phyloP scores from a whole-genome alignment of 2,797 vertebrate genomes.

The Dermochelys coriacea region DNA sequence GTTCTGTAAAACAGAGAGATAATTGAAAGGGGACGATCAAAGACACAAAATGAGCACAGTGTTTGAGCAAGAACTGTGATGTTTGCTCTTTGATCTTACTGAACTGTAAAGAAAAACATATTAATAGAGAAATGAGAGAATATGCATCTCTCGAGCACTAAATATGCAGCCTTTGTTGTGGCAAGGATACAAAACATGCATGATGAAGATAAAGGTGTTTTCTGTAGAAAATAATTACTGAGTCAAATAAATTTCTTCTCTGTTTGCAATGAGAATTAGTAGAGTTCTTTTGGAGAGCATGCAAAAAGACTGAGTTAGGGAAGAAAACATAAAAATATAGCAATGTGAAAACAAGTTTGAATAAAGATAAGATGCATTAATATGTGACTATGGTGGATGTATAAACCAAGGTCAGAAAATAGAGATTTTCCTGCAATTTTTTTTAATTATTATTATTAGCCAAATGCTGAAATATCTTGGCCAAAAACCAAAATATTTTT shows the following conservation, averaged over 20 bases:
- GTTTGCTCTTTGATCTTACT: slow-evolving; percentile 58
- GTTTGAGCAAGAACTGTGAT: slow-evolving; percentile 48
- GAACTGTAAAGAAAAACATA: slow-evolving; percentile 53
- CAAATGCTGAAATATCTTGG: neutral
- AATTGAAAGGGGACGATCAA: slow-evolving; percentile 54
- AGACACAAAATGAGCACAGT: accelerated
- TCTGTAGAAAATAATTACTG: neutral
- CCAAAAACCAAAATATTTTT: neutral
- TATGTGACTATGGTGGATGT: neutral
- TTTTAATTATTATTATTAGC: neutral
- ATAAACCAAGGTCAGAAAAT: neutral
- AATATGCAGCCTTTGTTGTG: neutral
- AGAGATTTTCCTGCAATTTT: neutral
- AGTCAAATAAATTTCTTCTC: neutral
- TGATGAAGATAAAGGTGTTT: slow-evolving; percentile 11
- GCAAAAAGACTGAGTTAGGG: neutral
- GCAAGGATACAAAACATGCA: slow-evolving; percentile 19
- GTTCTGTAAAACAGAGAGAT: neutral
- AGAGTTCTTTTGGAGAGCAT: neutral
- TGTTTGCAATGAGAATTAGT: neutral
- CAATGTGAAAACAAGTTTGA: neutral
- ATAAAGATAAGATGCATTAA: too few species aligned
- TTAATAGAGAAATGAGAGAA: slow-evolving; percentile 29
- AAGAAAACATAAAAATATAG: neutral
- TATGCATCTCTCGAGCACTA: neutral